A percentile compares a stretch with the other conserved stretches of the same genome.
phyloP scores from a whole-genome alignment of 2,113 vertebrate genomes.

The Forbesichthys agassizii region DNA sequence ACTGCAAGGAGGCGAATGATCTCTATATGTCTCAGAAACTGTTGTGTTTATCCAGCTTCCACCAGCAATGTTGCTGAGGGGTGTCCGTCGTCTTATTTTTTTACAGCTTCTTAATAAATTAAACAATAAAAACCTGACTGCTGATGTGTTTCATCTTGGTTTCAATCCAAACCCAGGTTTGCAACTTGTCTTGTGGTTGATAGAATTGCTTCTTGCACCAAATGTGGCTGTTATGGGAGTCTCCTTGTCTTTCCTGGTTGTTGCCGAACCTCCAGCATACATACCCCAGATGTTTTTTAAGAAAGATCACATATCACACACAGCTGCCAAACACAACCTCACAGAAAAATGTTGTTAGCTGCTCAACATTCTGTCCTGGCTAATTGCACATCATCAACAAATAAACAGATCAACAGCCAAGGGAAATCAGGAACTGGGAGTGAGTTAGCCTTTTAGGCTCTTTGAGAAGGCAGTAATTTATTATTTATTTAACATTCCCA shows the following conservation, averaged over 20 bases:
- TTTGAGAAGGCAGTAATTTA: neutral
- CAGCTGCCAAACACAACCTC: neutral
- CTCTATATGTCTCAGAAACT: slow-evolving; percentile 16
- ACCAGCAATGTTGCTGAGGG: neutral
- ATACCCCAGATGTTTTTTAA: slow-evolving; percentile 10
- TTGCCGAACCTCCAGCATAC: slow-evolving; percentile 4
- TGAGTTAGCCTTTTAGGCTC: neutral
- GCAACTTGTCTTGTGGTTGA: slow-evolving; percentile 24
- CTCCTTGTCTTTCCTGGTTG: neutral
- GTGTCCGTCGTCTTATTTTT: neutral
- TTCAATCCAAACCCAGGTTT: slow-evolving; percentile 12
- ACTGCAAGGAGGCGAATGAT: slow-evolving; percentile 48
- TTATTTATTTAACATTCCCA: neutral
- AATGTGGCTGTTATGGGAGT: slow-evolving; percentile 1
- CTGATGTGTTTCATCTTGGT: slow-evolving; percentile 8
- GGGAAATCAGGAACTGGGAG: neutral
- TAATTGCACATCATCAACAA: slow-evolving; percentile 9
- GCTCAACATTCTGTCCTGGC: neutral
- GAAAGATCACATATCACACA: slow-evolving; percentile 4
- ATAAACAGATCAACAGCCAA: neutral
- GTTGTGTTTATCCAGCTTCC: slow-evolving; percentile 31
- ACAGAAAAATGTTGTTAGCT: neutral
- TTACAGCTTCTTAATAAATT: neutral
- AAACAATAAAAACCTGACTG: neutral
- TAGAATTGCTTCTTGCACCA: slow-evolving; percentile 15